Evolutionary conservation across 2,797 vertebrate genomes (phyloP), one percentile per base, ranked within the genome.

Genomic region (Helicolenus hilgendorfi): DNA sequence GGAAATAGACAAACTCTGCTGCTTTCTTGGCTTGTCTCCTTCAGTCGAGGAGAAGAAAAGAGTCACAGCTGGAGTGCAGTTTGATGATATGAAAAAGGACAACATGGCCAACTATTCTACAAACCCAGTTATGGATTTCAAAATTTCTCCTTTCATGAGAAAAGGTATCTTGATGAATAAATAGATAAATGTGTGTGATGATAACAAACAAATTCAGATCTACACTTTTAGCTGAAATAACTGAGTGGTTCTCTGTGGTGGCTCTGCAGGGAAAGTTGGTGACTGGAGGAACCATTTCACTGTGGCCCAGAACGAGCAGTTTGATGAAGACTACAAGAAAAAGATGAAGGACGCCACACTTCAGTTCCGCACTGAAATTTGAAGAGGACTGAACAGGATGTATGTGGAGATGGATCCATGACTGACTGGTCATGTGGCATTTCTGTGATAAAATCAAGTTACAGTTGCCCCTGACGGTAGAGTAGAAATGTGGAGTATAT

Each of bases 101-200:
- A 1, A 65, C 31, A 92, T 90, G 89, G 8, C 33, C 55, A 94
- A 93, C 73, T 83, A 90, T 56, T 98, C 89, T 15, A 90, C 88
- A 3, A 0, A 94, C 0, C 70, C 27, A 0, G 0, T 96, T 1
- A 95, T 98, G 97, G 96, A 98, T 88, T 97, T 97, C 0, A 79
- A 90, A 6, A 53, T 97, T 55, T 98, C 97, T 9, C 86, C 97
- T 4, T 99, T 98, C 91, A 98, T 98, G 98, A 96, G 97, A 74
- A 98, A 99, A 97, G 98, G 98, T 99, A 80, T 18, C 55, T 11
- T 4, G 11, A 70, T 22, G 11, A 36, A 36, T 9, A 73, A 3
- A 53, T 11, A 20, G 62, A 14, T 9, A n/a, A 29, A 75, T 18
- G 24, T 75, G 5, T 27, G 0, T 76, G 53, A 75, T 4, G 18